phyloP scores from a whole-genome alignment of 2,113 vertebrate genomes.

The Pteronura brasiliensis region DNA sequence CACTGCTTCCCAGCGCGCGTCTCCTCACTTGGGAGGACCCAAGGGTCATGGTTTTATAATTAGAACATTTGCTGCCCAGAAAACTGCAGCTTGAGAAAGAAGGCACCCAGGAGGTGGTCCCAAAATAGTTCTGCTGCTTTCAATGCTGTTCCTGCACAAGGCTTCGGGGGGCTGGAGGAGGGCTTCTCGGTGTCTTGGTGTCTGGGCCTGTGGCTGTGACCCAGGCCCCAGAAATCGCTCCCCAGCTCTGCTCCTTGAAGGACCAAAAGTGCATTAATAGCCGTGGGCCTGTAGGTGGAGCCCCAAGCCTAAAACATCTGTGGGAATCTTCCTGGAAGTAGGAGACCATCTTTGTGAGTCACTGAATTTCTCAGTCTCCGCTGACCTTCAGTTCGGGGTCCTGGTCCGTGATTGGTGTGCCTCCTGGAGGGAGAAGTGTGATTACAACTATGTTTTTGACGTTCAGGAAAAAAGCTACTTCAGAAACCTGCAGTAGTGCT shows the following conservation, averaged over 20 bases:
- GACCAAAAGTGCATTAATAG: not conserved
- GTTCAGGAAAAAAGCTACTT: not conserved
- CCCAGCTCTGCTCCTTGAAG: not conserved
- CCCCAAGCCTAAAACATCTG: not conserved
- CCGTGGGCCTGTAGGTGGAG: constrained; percentile 47
- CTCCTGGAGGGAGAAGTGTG: not conserved
- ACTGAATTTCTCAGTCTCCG: not conserved
- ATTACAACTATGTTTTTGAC: not conserved
- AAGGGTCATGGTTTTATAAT: not conserved
- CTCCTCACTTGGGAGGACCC: not conserved
- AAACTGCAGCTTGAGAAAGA: not conserved
- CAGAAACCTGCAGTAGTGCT: not conserved
- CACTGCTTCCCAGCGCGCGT: not conserved
- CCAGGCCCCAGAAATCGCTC: not conserved
- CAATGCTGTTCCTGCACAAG: not conserved
- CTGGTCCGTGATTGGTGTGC: not conserved
- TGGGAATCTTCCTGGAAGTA: not conserved
- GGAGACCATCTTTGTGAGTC: not conserved
- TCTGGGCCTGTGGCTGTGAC: not conserved
- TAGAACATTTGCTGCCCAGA: not conserved
- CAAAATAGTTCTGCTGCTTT: not conserved
- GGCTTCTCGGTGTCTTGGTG: not conserved
- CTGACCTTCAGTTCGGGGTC: not conserved
- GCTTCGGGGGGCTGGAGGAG: not conserved
- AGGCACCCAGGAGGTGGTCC: not conserved